A percentile compares a stretch with the other conserved stretches of the same genome.
These are phyloP conservation scores for Microvelia longipes DNA, from an alignment of 1,140 invertebrate genomes.

Conservation along the genomic window DNA sequence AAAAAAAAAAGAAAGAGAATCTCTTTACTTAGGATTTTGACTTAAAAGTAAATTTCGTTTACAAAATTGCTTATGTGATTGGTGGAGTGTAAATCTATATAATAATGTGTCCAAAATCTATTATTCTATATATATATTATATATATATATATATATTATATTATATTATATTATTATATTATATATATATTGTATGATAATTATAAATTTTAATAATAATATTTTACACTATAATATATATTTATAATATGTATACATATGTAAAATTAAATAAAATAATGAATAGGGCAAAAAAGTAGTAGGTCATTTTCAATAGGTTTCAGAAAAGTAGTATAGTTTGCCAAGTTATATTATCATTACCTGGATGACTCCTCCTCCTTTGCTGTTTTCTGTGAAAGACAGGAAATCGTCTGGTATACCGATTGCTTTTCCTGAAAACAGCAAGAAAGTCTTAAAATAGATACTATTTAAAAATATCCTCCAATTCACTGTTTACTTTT, in stretches of 20 bases:
- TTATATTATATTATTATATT: no score
- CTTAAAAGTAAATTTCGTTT: no score
- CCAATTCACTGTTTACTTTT: no score
- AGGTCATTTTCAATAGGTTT: not conserved
- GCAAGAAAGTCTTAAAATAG: constrained; percentile 20
- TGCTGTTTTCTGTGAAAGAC: constrained; percentile 60
- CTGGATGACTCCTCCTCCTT: constrained; percentile 87
- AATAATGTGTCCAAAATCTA: no score
- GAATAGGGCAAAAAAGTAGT: not conserved
- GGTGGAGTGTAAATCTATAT: no score
- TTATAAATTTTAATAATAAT: not conserved
- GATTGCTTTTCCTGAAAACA: constrained; percentile 61
- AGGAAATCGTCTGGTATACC: constrained; percentile 76
- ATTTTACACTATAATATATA: not conserved
- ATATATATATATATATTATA: no score
- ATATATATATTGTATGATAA: no score
- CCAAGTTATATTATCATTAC: constrained; percentile 31
- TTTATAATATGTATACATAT: not conserved
- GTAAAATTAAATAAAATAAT: not conserved
- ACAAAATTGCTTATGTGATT: no score
- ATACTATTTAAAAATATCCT: no score
- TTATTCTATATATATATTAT: no score
- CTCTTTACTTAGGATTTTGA: no score
- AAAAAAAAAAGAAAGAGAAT: no score
- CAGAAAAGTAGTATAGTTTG: not conserved